Conservation (phyloP, 2,888 invertebrate genomes). For the Morpho helenor region DNA sequence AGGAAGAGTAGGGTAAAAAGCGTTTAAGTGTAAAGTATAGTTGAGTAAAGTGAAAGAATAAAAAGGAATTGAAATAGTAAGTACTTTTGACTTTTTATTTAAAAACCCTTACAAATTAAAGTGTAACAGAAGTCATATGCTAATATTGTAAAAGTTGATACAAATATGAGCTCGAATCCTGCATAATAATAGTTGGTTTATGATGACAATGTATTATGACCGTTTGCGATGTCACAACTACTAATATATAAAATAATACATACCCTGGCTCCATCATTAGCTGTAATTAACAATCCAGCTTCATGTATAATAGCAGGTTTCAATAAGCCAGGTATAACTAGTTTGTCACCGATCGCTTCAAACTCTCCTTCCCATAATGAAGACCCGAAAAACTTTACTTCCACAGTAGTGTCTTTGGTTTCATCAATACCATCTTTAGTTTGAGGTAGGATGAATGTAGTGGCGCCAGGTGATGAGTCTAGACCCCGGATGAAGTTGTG, state of each 20-base stretch:
- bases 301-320: constrained; percentile 85
- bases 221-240: not conserved
- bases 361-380: constrained; percentile 81
- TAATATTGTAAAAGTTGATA: too few relatives aligned
- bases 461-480: constrained; percentile 97
- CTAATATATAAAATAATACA: not conserved
- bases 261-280: constrained; percentile 88
- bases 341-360: constrained; percentile 75
- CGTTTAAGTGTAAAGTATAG: too few relatives aligned
- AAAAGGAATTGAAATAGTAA: too few relatives aligned
- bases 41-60: too few relatives aligned
- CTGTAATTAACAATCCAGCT: constrained; percentile 88
- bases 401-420: constrained; percentile 45
- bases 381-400: constrained; percentile 87
- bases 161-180: too few relatives aligned
- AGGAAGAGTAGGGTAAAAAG: too few relatives aligned
- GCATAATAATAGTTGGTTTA: too few relatives aligned
- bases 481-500: constrained; percentile 97
- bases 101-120: too few relatives aligned
- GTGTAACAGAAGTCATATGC: too few relatives aligned
- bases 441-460: constrained; percentile 74
- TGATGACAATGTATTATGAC: too few relatives aligned
- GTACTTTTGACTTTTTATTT: too few relatives aligned
- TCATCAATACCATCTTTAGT: constrained; percentile 57
- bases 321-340: constrained; percentile 81